phyloP scores from a whole-genome alignment of 53 echinoderm and acorn worm species.

The Holothuria leucospilota region DNA sequence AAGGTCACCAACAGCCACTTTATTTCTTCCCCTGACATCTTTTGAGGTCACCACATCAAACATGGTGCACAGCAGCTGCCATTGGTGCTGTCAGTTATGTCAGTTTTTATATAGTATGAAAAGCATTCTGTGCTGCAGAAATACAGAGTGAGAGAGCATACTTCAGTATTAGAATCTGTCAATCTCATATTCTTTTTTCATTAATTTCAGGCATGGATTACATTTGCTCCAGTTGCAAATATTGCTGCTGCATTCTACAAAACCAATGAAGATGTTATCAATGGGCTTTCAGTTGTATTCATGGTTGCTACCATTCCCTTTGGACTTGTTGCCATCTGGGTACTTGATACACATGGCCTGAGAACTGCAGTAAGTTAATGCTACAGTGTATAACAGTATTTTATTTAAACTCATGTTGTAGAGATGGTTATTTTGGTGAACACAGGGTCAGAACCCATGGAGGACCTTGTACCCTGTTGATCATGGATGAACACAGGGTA shows the following conservation, averaged over 20 bases:
- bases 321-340: constrained; percentile 86
- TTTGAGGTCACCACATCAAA: too few relatives aligned
- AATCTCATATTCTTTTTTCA: too few relatives aligned
- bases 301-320: constrained; percentile 90
- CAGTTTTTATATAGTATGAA: too few relatives aligned
- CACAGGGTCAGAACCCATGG: background rate
- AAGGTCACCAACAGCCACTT: too few relatives aligned
- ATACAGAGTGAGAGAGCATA: too few relatives aligned
- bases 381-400: background rate
- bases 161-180: too few relatives aligned
- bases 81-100: too few relatives aligned
- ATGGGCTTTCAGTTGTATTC: constrained; percentile 86
- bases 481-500: background rate
- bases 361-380: constrained; percentile 75
- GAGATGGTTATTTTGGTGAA: background rate
- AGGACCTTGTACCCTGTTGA: background rate
- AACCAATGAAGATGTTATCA: constrained; percentile 63
- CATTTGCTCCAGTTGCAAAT: constrained; percentile 86
- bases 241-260: constrained; percentile 75
- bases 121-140: too few relatives aligned
- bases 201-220: constrained; percentile 80
- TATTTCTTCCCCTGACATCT: too few relatives aligned
- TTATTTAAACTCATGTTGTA: background rate
- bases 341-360: constrained; percentile 85
- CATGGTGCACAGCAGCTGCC: too few relatives aligned